Evolutionary conservation across 2,113 vertebrate genomes (phyloP), one percentile per base, ranked within the genome.

Genomic region (Melanerpes formicivorus): DNA sequence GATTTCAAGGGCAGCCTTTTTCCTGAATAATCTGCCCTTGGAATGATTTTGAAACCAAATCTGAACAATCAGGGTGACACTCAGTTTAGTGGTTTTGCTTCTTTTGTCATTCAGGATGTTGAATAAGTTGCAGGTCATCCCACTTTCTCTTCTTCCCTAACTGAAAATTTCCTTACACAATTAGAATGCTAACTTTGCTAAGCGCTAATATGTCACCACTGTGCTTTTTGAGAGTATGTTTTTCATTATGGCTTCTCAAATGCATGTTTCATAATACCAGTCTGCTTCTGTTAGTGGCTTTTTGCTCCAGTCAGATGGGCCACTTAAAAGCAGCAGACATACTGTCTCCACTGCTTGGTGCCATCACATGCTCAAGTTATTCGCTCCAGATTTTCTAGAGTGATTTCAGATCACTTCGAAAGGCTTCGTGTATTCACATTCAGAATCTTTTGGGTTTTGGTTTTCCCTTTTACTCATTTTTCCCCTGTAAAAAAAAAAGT

Each of bases 191-290:
- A 88, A 64, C 42, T 81, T 67, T 72, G 80, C 10, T 42, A 85
- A 90, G 40, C 76, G 32, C 64, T 48, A 60, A 26, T 54, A 59
- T 48, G 65, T 60, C 81, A 55, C 25, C 62, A 73, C 62, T 94
- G 95, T 40, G 73, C 46, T 83, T 50, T 84, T 67, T 89, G 91
- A 89, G 71, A 78, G 60, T 80, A 88, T 94, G 81, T 77, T 87
- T 96, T 97, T 95, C 64, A 84, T 94, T 91, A 86, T 48, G 72
- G 62, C 50, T 82, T 88, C 83, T 70, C 44, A 84, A 55, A 62
- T 83, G 73, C 67, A 17, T 87, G 55, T 90, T 83, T 86, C 85
- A 29, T 18, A 79, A 78, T 48, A 75, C 11, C 52, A 80, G 15
- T 66, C 29, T 79, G 13, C 71, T 74, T 54, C 74, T 88, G 27